phyloP scores from a whole-genome alignment of 2,113 vertebrate species.

The Sclerurus mexicanus region DNA sequence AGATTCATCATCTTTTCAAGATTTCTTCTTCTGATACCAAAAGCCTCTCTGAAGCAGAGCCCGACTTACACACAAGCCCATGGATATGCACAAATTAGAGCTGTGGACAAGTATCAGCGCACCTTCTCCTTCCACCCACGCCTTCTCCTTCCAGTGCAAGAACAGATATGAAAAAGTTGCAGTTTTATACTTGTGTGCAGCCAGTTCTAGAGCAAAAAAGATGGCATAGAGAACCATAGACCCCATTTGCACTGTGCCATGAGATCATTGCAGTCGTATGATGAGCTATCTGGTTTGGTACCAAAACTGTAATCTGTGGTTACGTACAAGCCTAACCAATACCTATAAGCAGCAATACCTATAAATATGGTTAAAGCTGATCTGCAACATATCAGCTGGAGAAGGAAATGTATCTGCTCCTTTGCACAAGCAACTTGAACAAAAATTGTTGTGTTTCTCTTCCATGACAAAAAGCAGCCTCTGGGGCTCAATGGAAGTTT shows the following conservation, averaged over 20 bases:
- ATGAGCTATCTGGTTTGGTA: slow-evolving; percentile 6
- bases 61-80: not conserved
- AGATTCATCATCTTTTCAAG: not conserved
- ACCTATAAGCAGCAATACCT: not conserved
- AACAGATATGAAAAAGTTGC: not conserved
- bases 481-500: not conserved
- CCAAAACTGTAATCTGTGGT: not conserved
- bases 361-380: slow-evolving; percentile 15
- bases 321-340: not conserved
- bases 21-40: not conserved
- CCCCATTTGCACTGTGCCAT: fast-evolving
- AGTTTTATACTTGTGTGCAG: not conserved
- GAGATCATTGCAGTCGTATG: not conserved
- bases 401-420: not conserved
- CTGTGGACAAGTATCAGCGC: not conserved
- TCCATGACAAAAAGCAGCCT: not conserved
- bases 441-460: slow-evolving; percentile 5
- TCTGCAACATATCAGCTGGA: not conserved
- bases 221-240: not conserved
- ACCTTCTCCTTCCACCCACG: not conserved
- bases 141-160: not conserved
- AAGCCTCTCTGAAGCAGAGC: not conserved
- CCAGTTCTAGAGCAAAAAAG: not conserved
- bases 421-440: slow-evolving; percentile 5
- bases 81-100: not conserved